Percentiles rank a stretch among this genome's conserved stretches.
These are phyloP conservation scores for Sinocyclocheilus anophthalmus DNA, from an alignment of 2,113 vertebrate genomes.

Conservation along the genomic window DNA sequence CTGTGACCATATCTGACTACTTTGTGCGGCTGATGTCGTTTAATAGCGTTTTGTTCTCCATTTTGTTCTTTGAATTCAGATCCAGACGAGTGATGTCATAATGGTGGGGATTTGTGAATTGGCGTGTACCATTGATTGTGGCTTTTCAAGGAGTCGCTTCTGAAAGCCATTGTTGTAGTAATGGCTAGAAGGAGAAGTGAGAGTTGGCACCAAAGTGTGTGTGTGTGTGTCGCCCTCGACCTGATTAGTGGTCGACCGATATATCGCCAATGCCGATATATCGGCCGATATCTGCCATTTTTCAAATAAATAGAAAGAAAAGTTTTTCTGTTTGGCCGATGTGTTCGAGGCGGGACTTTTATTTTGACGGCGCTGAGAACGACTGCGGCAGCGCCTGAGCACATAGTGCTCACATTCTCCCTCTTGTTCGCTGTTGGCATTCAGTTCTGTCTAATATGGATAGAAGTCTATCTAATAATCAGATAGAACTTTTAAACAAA, in stretches of 20 bases:
- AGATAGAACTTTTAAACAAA: too few species aligned
- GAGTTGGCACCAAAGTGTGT: slow-evolving; percentile 51
- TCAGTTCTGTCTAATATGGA: too few species aligned
- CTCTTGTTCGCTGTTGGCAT: too few species aligned
- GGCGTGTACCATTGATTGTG: slow-evolving; percentile 30
- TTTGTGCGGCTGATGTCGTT: not conserved
- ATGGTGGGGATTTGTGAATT: slow-evolving; percentile 36
- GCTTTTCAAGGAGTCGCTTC: slow-evolving; percentile 32
- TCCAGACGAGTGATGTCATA: slow-evolving; percentile 18
- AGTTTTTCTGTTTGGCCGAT: too few species aligned
- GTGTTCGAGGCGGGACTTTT: too few species aligned
- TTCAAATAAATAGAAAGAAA: too few species aligned
- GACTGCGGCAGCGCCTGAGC: too few species aligned
- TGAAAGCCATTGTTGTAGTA: slow-evolving; percentile 37
- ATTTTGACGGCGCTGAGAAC: too few species aligned
- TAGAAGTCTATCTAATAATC: too few species aligned
- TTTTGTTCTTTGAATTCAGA: slow-evolving; percentile 30
- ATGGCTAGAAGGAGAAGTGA: slow-evolving; percentile 25
- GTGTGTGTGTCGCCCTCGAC: slow-evolving; percentile 67
- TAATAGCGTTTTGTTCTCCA: slow-evolving; percentile 40
- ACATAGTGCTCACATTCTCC: too few species aligned
- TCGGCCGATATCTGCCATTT: too few species aligned
- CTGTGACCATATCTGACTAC: not conserved
- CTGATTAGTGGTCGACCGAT: not conserved
- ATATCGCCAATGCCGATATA: too few species aligned